Evolutionary conservation across 2,888 invertebrate species (phyloP).

Genomic region (Erpobdella octoculata): DNA sequence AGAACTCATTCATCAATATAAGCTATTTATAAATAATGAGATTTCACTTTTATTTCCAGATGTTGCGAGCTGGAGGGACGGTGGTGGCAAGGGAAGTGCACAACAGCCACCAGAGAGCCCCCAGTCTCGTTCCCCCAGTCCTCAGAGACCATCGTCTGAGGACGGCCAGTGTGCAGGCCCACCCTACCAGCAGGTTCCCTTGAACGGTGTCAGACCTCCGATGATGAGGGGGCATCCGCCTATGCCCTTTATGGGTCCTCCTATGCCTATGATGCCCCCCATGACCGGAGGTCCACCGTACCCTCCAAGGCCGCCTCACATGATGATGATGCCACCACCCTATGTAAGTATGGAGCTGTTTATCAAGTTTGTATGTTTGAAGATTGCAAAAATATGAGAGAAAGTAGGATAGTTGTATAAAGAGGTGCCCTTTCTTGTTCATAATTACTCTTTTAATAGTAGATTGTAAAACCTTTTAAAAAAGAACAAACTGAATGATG

Average conservation of each 20-base stretch:
- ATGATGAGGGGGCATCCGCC: slow-evolving; percentile 14
- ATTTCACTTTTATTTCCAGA: slow-evolving; percentile 53
- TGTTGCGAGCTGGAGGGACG: slow-evolving; percentile 81
- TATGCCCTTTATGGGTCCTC: slow-evolving; percentile 33
- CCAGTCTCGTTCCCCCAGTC: slow-evolving; percentile 18
- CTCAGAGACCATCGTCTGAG: neutral
- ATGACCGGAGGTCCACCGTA: slow-evolving; percentile 25
- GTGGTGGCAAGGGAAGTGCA: slow-evolving; percentile 59
- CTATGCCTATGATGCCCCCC: slow-evolving; percentile 34
- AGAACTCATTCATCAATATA: neutral
- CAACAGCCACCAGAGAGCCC: slow-evolving; percentile 19
- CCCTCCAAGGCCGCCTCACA: slow-evolving; percentile 42
- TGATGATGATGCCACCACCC: slow-evolving; percentile 35
- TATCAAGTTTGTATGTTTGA: too few relatives aligned
- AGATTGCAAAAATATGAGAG: neutral
- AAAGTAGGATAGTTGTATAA: too few relatives aligned
- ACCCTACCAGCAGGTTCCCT: neutral
- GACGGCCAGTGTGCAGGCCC: slow-evolving; percentile 9
- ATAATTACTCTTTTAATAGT: too few relatives aligned
- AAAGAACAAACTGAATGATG: too few relatives aligned
- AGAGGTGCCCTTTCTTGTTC: too few relatives aligned
- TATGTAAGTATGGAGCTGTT: neutral
- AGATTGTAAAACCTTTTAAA: too few relatives aligned
- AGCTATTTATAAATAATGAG: neutral
- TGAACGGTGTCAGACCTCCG: neutral